Percentiles rank a stretch among this genome's conserved stretches.
phyloP scores from a whole-genome alignment of 1,140 invertebrate genomes.

The Drosophila prosaltans region DNA sequence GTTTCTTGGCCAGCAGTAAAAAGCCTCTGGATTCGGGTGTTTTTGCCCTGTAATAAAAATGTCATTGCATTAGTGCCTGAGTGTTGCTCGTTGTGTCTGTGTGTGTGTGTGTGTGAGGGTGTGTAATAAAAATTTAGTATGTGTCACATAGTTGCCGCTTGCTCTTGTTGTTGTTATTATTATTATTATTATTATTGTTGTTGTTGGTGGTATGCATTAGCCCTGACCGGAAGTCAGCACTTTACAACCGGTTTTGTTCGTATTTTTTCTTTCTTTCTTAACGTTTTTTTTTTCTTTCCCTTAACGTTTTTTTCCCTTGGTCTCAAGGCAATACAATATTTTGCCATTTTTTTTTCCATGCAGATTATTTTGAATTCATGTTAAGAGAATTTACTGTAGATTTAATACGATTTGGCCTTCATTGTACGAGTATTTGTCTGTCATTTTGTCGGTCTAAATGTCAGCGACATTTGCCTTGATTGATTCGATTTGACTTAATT shows the following conservation, averaged over 20 bases:
- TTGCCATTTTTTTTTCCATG: conserved; percentile 58
- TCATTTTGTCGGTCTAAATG: conserved; percentile 28
- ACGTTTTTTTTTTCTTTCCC: neutral
- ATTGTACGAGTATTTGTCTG: conserved; percentile 19
- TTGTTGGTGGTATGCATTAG: conserved; percentile 44
- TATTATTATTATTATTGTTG: conserved; percentile 1
- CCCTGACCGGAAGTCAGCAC: conserved; percentile 68
- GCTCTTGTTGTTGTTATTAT: conserved; percentile 4
- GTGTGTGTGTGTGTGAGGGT: conserved; percentile 26
- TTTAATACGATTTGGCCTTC: conserved; percentile 24
- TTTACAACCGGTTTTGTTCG: conserved; percentile 56
- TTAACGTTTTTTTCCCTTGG: neutral
- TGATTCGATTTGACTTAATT: conserved; percentile 81
- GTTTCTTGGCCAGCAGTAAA: conserved; percentile 43
- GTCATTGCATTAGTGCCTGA: conserved; percentile 72
- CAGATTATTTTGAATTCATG: conserved; percentile 51
- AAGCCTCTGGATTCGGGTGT: conserved; percentile 33
- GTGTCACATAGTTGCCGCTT: conserved; percentile 71
- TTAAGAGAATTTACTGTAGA: conserved; percentile 21
- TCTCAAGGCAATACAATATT: conserved; percentile 50
- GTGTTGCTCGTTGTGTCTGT: conserved; percentile 33
- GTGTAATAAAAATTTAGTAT: conserved; percentile 78
- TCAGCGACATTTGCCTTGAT: conserved; percentile 67
- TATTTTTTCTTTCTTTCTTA: conserved; percentile 24
- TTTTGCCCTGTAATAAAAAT: conserved; percentile 77